Base-by-base conservation (phyloP, 2,888 invertebrate species). In the Drosophila buzzatii region DNA sequence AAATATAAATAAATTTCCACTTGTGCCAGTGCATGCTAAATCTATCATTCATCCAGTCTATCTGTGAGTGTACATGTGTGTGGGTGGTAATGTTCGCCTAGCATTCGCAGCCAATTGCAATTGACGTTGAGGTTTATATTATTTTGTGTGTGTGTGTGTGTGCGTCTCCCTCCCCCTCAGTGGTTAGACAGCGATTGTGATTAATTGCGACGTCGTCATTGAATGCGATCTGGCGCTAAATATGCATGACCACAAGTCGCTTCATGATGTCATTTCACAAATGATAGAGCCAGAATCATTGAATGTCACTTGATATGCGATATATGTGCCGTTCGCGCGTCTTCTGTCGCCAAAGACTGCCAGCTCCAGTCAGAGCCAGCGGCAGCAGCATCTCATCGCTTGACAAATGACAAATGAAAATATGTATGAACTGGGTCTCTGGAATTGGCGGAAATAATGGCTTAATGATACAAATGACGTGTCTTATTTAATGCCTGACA, bases 401-500 rank as follows among this genome's bases (percentile, higher is more conserved):
- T 62, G 70, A 67, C 70, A 67, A 75, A 62, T 85, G 90, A 85
- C 80, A 88, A 79, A 69, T 73, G 89, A 70, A 66, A 74, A 71
- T 47, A 76, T 84, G 58, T 71, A 58, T 45, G 58, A 52, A 39
- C 55, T 35, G 45, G 44, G 68, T 73, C 60, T 70, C 70, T 76
- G 76, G 63, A 69, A 73, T 67, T 79, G 79, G 85, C 90, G 86
- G 86, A 86, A 86, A 86, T 88, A 88, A 85, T 88, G 73, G 73
- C 88, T 86, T 86, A 88, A 86, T 88, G 79, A 88, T 81, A 77
- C 75, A 81, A 86, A 85, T 87, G 90, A 85, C 76, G 76, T 85
- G 75, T 73, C 68, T 68, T 69, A 64, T 69, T 81, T 63, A 66
- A 71, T 55, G 53, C 69, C 52, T 89, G 87, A 82, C 80, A 82